Percentiles rank a stretch among this genome's conserved stretches.
Evolutionary conservation across 2,888 invertebrate genomes (phyloP).

Genomic region (Sphaeridia pumilis): DNA sequence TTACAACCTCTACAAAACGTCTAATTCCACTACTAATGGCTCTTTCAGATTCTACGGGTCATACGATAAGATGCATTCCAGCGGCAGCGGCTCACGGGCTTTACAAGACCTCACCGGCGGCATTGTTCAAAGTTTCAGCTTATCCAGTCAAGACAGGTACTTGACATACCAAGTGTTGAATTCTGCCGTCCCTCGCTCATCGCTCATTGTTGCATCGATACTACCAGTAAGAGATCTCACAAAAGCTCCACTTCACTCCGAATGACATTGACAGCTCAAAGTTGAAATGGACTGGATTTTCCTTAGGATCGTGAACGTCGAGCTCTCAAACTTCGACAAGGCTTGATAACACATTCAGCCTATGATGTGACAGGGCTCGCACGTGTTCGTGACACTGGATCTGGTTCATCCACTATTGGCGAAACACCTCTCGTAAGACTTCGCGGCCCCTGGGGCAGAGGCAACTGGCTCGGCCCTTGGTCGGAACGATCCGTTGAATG

Average conservation of each 20-base stretch:
- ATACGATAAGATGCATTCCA: constrained; percentile 50
- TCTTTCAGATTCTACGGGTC: constrained; percentile 52
- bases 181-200: constrained; percentile 58
- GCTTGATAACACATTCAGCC: constrained; percentile 55
- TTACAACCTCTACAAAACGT: not conserved
- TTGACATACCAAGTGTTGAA: constrained; percentile 56
- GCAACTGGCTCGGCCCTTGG: constrained; percentile 62
- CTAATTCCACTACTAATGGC: not conserved
- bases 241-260: no score
- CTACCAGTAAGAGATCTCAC: constrained; percentile 51
- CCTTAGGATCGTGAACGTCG: constrained; percentile 47
- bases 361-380: constrained; percentile 57
- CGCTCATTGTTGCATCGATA: constrained; percentile 55
- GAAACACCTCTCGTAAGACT: constrained; percentile 52
- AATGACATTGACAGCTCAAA: no score
- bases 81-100: constrained; percentile 53
- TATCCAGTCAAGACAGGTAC: constrained; percentile 53
- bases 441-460: constrained; percentile 54
- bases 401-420: constrained; percentile 40
- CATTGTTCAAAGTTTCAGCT: constrained; percentile 57
- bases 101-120: constrained; percentile 63
- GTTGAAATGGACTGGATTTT: no score
- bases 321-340: constrained; percentile 49
- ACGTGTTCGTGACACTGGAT: constrained; percentile 46
- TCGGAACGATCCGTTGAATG: constrained; percentile 57